Evolutionary conservation across 2,888 invertebrate species (phyloP), one percentile per base, ranked within the genome.

Genomic region (Xylota sylvarum): DNA sequence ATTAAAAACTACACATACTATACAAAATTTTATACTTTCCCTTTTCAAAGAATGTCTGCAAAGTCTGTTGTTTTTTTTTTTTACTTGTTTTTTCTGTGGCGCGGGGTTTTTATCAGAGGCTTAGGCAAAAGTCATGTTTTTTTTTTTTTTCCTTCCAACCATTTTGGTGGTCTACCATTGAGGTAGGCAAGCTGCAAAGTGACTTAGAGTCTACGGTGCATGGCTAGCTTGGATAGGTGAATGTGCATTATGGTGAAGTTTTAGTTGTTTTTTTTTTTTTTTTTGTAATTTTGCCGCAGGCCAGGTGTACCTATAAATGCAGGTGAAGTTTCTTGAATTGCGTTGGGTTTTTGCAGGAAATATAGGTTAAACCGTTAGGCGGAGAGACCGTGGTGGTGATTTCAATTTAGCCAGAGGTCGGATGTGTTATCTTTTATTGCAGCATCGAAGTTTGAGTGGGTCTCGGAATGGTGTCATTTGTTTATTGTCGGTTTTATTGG

Each of bases 11-110:
- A 60, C 55, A 72, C 10, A 52, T 9, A 69, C 32, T n/a, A 52
- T 7, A 10, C 7, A 14, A 23, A 6, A 17, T 14, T 32, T 37
- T 19, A 60, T 43, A 81, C 81, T 81, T 81, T 81, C 81, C 81
- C 74, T 81, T 81, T 81, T 81, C 74, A 81, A 74, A 74, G 62
- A 81, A 74, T 81, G 67, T 46, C 81, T 60, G 72, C 79, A 69
- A 14, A 56, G 65, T 30, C n/a, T 12, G 23, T 40, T 23, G 12
- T 19, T 40, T 69, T 40, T 40, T 17, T 1, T 23, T 52, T 7
- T 6, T 23, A 6, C 32, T 30, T 35, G n/a, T 1, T 23, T 52
- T 7, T 6, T 23, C n/a, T 43, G 43, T 35, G n/a, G 19, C 7
- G n/a, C n/a, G n/a, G 52, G 30, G 55, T 12, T 7, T 19, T 12